A percentile compares a stretch with the other conserved stretches of the same genome.
These are phyloP conservation scores for Chiloscyllium plagiosum DNA, from an alignment of 2,113 vertebrate species.

Conservation along the genomic window DNA sequence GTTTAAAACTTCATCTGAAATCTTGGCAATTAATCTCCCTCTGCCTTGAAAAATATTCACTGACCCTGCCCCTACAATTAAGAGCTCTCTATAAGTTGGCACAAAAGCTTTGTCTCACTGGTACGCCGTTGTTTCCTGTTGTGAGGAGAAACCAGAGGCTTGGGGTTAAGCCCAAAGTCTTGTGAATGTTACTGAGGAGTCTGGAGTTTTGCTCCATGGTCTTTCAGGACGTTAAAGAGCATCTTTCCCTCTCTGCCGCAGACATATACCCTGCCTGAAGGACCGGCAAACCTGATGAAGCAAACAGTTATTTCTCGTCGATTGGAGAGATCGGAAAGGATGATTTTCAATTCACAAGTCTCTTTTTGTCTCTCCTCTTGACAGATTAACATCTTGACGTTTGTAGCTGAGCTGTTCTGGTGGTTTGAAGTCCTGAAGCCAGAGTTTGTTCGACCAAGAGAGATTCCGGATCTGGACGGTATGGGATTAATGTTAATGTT, in stretches of 20 bases:
- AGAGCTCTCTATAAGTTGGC: not conserved
- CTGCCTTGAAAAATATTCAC: no score
- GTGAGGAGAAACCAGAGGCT: not conserved
- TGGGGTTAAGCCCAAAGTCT: not conserved
- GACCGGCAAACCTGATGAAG: not conserved
- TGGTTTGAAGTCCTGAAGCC: slow-evolving; percentile 81
- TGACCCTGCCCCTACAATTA: no score
- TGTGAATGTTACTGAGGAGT: not conserved
- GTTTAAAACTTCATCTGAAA: not conserved
- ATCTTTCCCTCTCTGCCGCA: not conserved
- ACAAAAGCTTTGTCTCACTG: not conserved
- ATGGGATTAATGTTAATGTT: not conserved
- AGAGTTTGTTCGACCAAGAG: slow-evolving; percentile 72
- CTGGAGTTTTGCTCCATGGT: not conserved
- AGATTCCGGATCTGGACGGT: slow-evolving; percentile 62
- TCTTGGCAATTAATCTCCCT: not conserved
- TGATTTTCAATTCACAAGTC: not conserved
- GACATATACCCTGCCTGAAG: not conserved
- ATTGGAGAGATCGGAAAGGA: not conserved
- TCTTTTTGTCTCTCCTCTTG: not conserved
- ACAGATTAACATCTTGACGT: slow-evolving; percentile 72
- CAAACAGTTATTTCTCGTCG: not conserved
- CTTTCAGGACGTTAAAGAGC: not conserved
- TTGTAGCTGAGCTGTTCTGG: slow-evolving; percentile 72
- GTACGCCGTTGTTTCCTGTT: not conserved